A percentile compares a stretch with the other conserved stretches of the same genome.
phyloP scores from a whole-genome alignment of 2,797 vertebrate species.

The Cossypha heuglini region DNA sequence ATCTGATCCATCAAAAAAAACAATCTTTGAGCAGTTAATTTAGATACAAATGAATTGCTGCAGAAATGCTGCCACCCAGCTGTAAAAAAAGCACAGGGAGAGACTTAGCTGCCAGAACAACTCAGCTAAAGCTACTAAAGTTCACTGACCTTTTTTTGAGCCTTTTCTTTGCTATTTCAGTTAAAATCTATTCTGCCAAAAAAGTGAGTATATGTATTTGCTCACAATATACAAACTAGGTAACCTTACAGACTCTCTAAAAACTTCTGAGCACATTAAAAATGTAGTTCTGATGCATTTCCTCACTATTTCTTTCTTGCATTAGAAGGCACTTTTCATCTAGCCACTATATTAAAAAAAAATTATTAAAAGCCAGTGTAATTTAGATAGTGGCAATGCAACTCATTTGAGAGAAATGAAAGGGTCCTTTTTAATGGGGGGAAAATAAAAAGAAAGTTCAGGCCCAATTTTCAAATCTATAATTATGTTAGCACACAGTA shows the following conservation, averaged over 20 bases:
- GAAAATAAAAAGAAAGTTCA: not conserved
- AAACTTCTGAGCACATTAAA: not conserved
- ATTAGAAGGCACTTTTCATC: not conserved
- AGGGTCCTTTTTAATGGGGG: not conserved
- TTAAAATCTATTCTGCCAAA: not conserved
- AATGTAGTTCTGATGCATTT: not conserved
- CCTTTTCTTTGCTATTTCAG: not conserved
- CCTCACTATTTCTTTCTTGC: not conserved
- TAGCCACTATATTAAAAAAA: not conserved
- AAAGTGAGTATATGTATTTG: not conserved
- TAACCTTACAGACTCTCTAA: not conserved
- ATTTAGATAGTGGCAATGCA: not conserved
- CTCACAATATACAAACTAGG: not conserved
- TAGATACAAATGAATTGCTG: not conserved
- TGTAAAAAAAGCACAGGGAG: not conserved
- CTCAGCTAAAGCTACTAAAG: not conserved
- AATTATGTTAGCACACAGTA: not conserved
- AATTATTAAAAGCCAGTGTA: not conserved
- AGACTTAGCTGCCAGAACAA: not conserved
- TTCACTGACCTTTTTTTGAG: not conserved
- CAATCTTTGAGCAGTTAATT: not conserved
- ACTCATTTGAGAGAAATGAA: not conserved
- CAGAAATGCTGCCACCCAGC: conserved; percentile 57
- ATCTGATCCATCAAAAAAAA: not conserved
- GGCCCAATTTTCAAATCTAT: not conserved